Evolutionary conservation across 2,113 vertebrate species (phyloP), one percentile per base, ranked within the genome.

Genomic region (Phrynocephalus versicolor): DNA sequence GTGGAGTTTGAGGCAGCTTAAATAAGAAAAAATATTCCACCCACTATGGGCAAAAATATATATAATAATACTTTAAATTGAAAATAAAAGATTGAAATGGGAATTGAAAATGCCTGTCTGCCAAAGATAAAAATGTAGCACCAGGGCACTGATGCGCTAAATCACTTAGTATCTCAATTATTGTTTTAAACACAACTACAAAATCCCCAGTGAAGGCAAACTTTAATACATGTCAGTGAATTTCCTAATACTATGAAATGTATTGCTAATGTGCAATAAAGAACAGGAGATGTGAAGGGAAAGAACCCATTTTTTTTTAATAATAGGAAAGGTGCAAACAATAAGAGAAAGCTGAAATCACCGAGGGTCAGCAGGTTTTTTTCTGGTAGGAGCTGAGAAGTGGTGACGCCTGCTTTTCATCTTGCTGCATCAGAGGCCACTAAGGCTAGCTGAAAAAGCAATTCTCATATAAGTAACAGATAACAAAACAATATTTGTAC

Each of bases 31-130:
- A 51, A 51, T 5, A 6, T 51, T 51, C 45, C 10, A 51, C 10
- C 45, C 45, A 51, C 45, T 41, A 41, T 62, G 27, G 81, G 57
- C 81, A 83, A 89, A n/a, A 78, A 90, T 2, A 76, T n/a, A 84
- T 72, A 67, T 74, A 85, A 88, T 84, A n/a, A 77, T 14, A 88
- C 88, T 90, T 93, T 83, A 88, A 94, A 92, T 91, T 76, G 83
- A 82, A 92, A 87, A 91, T 88, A 25, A 67, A 41, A 9, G 92
- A 93, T 62, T 76, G 84, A 90, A 91, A 92, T 89, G 0, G 51
- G 87, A 78, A 81, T 90, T 87, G 84, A 37, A 30, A 51, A 21
- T 85, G 91, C 89, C 84, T 69, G 84, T 71, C 74, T 88, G 70
- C 71, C 62, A 89, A 92, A 51, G 45, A 51, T 51, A 51, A 51